Evolutionary conservation across 2,888 invertebrate species (phyloP).

Genomic region (Altica lythri): DNA sequence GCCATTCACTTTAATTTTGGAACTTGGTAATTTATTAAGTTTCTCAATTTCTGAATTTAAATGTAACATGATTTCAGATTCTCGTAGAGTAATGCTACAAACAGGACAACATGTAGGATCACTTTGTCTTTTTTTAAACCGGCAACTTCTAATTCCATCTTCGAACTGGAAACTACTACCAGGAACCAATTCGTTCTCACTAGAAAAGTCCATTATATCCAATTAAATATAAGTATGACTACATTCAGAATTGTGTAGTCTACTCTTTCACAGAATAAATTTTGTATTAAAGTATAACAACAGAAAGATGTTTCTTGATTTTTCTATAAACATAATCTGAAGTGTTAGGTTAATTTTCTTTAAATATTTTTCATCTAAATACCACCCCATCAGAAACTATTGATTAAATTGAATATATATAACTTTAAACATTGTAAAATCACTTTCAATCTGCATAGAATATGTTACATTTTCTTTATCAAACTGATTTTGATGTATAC

Average conservation of each 20-base stretch:
- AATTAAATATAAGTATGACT: constrained; percentile 31
- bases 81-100: constrained; percentile 82
- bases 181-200: constrained; percentile 40
- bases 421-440: neutral
- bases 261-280: neutral
- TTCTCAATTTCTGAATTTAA: constrained; percentile 79
- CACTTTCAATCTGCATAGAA: constrained; percentile 1
- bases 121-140: constrained; percentile 65
- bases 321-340: constrained; percentile 27
- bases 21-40: constrained; percentile 62
- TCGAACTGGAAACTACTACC: constrained; percentile 45
- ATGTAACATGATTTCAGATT: constrained; percentile 83
- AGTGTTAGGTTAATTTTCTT: constrained; percentile 14
- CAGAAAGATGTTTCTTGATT: constrained; percentile 34
- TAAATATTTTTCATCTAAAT: neutral
- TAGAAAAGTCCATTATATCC: constrained; percentile 42
- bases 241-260: constrained; percentile 13
- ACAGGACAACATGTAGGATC: constrained; percentile 85
- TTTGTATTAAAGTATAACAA: constrained; percentile 23
- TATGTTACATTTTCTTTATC: constrained; percentile 3
- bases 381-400: constrained; percentile 6
- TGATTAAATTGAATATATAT: neutral
- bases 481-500: constrained; percentile 2
- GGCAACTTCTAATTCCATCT: constrained; percentile 54
- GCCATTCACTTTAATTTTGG: constrained; percentile 50